Evolutionary conservation across 2,797 vertebrate genomes (phyloP).

Genomic region (Triplophysa bombifrons): DNA sequence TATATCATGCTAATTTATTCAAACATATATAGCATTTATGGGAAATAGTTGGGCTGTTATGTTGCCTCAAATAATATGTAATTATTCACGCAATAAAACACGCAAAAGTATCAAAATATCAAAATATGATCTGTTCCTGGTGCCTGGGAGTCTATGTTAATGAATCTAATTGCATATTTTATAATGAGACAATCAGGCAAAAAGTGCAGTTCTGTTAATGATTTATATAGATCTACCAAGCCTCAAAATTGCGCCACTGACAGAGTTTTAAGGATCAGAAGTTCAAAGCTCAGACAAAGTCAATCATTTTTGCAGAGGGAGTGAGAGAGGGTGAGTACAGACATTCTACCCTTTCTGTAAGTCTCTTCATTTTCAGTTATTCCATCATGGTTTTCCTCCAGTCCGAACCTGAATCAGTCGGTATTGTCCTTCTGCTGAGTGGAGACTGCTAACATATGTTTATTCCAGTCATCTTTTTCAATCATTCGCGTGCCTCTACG

Average conservation of each 20-base stretch:
- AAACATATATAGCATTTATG: too few species aligned
- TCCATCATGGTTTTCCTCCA: conserved; percentile 29
- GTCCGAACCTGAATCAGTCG: conserved; percentile 27
- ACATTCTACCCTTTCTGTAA: neutral
- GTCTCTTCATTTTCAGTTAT: conserved; percentile 20
- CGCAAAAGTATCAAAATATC: conserved; percentile 33
- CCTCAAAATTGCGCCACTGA: conserved; percentile 30
- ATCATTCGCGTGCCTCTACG: conserved; percentile 12
- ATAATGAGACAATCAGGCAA: conserved; percentile 60
- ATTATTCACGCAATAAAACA: conserved; percentile 7
- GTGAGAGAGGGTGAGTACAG: neutral
- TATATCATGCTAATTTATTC: too few species aligned
- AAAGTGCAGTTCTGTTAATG: conserved; percentile 58
- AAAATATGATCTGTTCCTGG: conserved; percentile 35
- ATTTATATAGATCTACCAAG: conserved; percentile 25
- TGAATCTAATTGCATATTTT: conserved; percentile 52
- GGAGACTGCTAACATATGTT: conserved; percentile 27
- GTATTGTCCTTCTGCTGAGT: conserved; percentile 34
- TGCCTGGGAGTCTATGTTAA: conserved; percentile 49
- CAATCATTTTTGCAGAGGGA: conserved; percentile 17
- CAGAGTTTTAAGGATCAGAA: conserved; percentile 22
- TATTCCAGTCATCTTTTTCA: conserved; percentile 30
- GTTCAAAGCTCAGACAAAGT: conserved; percentile 45
- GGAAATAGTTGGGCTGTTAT: too few species aligned
- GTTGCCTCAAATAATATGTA: neutral